Base-by-base conservation (phyloP, 2,113 vertebrate genomes). In the Myotis brandtii region DNA sequence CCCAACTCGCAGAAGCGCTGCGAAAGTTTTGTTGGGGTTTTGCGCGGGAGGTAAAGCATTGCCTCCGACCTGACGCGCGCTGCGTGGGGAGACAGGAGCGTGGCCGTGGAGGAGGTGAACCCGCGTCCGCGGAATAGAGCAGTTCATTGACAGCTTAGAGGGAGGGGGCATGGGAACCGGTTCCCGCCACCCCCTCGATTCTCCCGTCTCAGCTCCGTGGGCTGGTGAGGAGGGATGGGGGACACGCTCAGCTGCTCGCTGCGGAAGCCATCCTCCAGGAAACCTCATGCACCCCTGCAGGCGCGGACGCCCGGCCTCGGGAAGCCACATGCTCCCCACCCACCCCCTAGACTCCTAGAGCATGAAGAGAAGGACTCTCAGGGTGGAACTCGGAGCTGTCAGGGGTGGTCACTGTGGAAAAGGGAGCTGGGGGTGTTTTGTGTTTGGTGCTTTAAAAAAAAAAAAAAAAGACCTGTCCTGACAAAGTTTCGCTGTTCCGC, bases 21-120 rank as follows among this genome's bases (percentile, higher is more conserved):
- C 89, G 69, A 96, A 97, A 97, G 94, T 97, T 97, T 90, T 77
- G 88, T 91, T 62, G 80, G 84, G 92, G 37, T 91, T 95, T 94
- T 25, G 84, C 56, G 82, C 85, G 9, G 7, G 20, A 91, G 77
- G 50, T 14, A 27, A 76, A 91, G 88, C 93, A 23, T 86, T 75
- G 80, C 50, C 84, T 84, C 64, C 40, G 43, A 83, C 86, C 52
- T 14, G 75, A 76, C 13, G 50, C 83, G 73, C 64, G 73, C 86
- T 34, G 64, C n/a, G 20, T 46, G 90, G 40, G 72, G 30, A 94
- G 92, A 23, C 54, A 62, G 79, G 27, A 70, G 92, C 86, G 86
- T 81, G 62, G 48, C 17, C 9, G 34, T 43, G 70, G 48, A 11
- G 10, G 80, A n/a, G 37, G 43, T 9, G 75, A 95, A 83, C 54